These are phyloP conservation scores for Scaptomyza caliginosa DNA, from an alignment of 2,888 invertebrate species.

Conservation along the genomic window DNA sequence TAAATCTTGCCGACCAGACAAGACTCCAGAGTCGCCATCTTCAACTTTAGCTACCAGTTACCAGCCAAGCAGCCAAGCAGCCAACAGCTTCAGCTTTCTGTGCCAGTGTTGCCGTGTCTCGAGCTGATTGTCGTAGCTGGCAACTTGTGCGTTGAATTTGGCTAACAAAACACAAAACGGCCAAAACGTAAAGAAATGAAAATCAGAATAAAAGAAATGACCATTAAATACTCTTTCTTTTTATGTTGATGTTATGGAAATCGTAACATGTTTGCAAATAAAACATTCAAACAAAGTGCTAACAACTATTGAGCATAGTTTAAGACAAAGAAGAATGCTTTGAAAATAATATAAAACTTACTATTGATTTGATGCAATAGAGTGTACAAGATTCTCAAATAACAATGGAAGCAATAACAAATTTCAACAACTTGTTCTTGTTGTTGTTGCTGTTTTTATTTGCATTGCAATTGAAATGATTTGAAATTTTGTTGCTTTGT, in stretches of 20 bases:
- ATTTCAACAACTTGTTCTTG: slow-evolving; percentile 16
- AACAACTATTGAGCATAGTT: too few species aligned
- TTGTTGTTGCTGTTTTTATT: slow-evolving; percentile 2
- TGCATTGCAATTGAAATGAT: slow-evolving; percentile 51
- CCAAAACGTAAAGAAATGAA: slow-evolving; percentile 1
- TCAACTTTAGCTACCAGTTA: neutral
- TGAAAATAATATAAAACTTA: too few species aligned
- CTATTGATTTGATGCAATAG: too few species aligned
- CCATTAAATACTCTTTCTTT: too few species aligned
- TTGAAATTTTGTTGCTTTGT: slow-evolving; percentile 57
- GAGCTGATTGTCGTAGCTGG: slow-evolving; percentile 43
- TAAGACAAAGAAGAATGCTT: too few species aligned
- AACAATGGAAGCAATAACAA: slow-evolving; percentile 21
- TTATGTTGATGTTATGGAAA: too few species aligned
- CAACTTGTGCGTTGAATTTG: slow-evolving; percentile 52
- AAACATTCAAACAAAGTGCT: too few species aligned
- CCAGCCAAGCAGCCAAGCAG: too few species aligned
- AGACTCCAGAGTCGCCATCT: slow-evolving; percentile 15
- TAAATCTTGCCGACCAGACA: slow-evolving; percentile 51
- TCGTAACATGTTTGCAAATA: too few species aligned
- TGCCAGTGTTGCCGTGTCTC: slow-evolving; percentile 9
- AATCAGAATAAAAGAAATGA: neutral
- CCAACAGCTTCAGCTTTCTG: neutral
- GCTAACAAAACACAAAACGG: slow-evolving; percentile 35
- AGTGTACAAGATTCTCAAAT: slow-evolving; percentile 10